phyloP scores from a whole-genome alignment of 2,113 vertebrate species.

The Austrofundulus limnaeus region DNA sequence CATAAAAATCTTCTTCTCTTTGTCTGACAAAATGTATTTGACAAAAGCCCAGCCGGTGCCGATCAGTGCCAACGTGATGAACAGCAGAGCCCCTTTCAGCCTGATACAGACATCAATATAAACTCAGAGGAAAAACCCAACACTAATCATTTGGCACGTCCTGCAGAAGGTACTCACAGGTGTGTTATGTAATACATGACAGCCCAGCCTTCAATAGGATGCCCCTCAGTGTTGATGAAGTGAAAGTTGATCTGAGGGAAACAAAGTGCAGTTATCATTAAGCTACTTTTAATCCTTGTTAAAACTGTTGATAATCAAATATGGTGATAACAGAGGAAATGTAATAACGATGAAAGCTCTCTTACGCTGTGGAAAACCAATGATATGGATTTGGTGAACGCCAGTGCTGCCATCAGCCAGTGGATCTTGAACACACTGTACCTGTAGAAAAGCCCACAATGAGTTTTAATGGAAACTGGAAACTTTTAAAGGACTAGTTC shows the following conservation, averaged over 20 bases:
- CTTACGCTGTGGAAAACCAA: slow-evolving; percentile 88
- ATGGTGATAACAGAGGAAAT: not conserved
- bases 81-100: slow-evolving; percentile 86
- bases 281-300: not conserved
- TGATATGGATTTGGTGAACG: slow-evolving; percentile 83
- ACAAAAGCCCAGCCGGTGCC: slow-evolving; percentile 87
- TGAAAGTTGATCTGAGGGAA: slow-evolving; percentile 84
- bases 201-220: slow-evolving; percentile 84
- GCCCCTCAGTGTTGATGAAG: slow-evolving; percentile 86
- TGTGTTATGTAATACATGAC: slow-evolving; percentile 89
- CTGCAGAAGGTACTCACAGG: slow-evolving; percentile 73
- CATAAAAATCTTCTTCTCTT: slow-evolving; percentile 90
- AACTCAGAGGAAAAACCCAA: not conserved
- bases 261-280: not conserved
- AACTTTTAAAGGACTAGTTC: no score
- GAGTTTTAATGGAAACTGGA: no score
- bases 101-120: slow-evolving; percentile 55
- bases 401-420: slow-evolving; percentile 87
- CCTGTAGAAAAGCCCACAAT: slow-evolving; percentile 55
- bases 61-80: slow-evolving; percentile 87
- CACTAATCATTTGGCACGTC: not conserved
- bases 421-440: slow-evolving; percentile 89
- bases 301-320: not conserved
- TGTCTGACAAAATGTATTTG: slow-evolving; percentile 87
- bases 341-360: not conserved